Evolutionary conservation across 2,797 vertebrate species (phyloP).

Genomic region (Hirundo rustica): DNA sequence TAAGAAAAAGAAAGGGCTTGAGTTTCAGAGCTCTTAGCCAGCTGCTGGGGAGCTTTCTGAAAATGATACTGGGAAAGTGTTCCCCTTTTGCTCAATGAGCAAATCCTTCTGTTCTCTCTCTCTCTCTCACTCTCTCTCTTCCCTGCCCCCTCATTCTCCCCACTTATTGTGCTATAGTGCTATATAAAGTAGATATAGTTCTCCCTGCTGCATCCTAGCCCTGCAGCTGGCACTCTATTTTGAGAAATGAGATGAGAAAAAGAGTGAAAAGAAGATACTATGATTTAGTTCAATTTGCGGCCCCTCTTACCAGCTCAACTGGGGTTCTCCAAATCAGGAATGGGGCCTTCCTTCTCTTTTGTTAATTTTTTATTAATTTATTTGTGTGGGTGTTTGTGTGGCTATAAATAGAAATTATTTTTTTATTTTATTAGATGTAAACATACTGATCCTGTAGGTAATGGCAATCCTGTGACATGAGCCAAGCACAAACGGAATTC

Average conservation of each 20-base stretch:
- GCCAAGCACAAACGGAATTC: neutral
- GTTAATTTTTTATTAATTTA: neutral
- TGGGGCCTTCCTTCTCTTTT: neutral
- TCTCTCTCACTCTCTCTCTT: neutral
- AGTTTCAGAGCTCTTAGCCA: neutral
- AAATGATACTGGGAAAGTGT: neutral
- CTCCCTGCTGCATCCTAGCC: neutral
- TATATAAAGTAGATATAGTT: neutral
- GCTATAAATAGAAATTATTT: neutral
- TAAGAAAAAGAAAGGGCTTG: neutral
- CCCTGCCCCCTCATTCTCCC: neutral
- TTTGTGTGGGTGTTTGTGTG: neutral
- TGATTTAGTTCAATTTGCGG: neutral
- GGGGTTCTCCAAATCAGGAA: neutral
- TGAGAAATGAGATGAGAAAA: neutral
- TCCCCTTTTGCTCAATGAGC: neutral
- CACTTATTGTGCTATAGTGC: neutral
- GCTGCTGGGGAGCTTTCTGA: neutral
- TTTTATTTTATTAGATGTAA: neutral
- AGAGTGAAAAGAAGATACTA: neutral
- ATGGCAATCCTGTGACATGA: neutral
- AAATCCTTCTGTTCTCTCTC: neutral
- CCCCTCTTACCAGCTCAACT: neutral
- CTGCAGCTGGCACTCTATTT: constrained; percentile 32
- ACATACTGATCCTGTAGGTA: neutral